Base-by-base conservation (phyloP, 1,140 invertebrate genomes). In the Caenorhabditis briggsae region DNA sequence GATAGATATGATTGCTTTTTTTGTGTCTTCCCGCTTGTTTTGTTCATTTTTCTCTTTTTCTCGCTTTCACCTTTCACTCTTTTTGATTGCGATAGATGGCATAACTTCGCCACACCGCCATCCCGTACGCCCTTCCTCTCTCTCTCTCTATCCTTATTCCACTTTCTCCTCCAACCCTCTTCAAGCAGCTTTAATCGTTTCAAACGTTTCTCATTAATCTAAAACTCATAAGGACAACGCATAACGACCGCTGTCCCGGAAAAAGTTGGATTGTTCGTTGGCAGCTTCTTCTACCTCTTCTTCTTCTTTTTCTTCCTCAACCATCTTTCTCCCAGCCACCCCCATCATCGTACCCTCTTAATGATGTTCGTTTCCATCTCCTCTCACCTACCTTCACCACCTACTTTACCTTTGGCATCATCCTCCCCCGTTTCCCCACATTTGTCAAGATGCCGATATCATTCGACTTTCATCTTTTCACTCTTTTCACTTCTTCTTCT, bases 1-100 rank as follows among this genome's bases (percentile, higher is more conserved):
- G 70, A 78, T 78, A 78, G 70, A 78, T 78, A 78, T 78, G 70
- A 78, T 78, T 78, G 70, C 46, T 78, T 78, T 50, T 78, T 78
- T 78, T 41, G 16, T 20, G 18, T 53, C 70, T n/a, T 50, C 18
- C 46, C 70, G 70, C 70, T 46, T 78, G 70, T 78, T 78, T 78
- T 78, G 70, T 78, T 78, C 70, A 78, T 78, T 78, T 78, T 46
- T 78, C 70, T 78, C 23, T 50, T 46, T 6, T 46, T n/a, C 70
- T 78, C 70, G 33, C 33, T 33, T 20, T 78, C 70, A 78, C 70
- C 70, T 78, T 78, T 78, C 70, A 78, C 70, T 78, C 70, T 78
- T 78, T 46, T 78, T 78, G 70, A 78, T 78, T 78, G 70, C 70
- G 46, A 33, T 1, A 33, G 70, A 78, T 78, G 70, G 46, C 46